Evolutionary conservation across 1,140 invertebrate species (phyloP).

Genomic region (Lucilia sericata): DNA sequence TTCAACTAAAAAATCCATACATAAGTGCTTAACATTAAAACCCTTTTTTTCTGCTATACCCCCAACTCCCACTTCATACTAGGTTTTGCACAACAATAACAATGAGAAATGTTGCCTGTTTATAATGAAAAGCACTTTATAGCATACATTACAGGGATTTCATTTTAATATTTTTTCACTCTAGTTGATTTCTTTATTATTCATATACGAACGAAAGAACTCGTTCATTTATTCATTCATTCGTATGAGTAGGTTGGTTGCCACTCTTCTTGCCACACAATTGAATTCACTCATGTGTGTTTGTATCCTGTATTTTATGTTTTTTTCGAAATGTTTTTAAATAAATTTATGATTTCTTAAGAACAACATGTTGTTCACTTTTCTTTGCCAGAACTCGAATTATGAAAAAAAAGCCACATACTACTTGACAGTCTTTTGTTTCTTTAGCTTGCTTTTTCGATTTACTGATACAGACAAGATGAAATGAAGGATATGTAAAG

Average conservation of each 20-base stretch:
- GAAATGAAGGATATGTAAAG: not conserved
- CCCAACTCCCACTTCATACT: not conserved
- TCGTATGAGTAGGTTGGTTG: not conserved
- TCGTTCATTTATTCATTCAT: not conserved
- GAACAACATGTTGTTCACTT: slow-evolving; percentile 36
- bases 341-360: slow-evolving; percentile 33
- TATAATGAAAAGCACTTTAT: not conserved
- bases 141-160: not conserved
- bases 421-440: slow-evolving; percentile 24
- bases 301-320: not conserved
- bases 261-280: too few species aligned
- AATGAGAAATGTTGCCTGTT: not conserved
- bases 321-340: slow-evolving; percentile 9
- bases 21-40: not conserved
- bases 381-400: not conserved
- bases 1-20: not conserved
- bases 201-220: not conserved
- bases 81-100: not conserved
- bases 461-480: too few species aligned
- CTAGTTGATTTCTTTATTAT: slow-evolving; percentile 26
- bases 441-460: not conserved
- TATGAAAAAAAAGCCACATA: not conserved
- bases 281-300: not conserved
- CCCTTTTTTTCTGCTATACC: not conserved
- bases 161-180: not conserved